A percentile compares a stretch with the other conserved stretches of the same genome.
Evolutionary conservation across 2,113 vertebrate species (phyloP).

Genomic region (Sitta europaea): DNA sequence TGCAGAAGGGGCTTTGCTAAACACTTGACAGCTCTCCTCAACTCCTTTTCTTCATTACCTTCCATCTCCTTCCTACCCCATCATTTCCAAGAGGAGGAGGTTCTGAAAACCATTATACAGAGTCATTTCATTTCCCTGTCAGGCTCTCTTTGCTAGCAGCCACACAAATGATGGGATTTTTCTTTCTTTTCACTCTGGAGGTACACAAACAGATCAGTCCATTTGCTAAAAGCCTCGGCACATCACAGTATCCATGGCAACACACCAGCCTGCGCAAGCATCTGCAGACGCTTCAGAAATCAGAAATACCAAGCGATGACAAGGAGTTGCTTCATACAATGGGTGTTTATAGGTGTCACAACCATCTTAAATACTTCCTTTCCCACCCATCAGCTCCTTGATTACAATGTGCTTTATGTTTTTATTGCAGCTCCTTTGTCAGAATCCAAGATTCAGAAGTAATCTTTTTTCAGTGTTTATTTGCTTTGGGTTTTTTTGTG

Average conservation of each 20-base stretch:
- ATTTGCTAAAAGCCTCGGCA: slow-evolving; percentile 1
- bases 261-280: slow-evolving; percentile 35
- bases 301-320: slow-evolving; percentile 44
- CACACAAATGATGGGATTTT: neutral
- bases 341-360: slow-evolving; percentile 8
- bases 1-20: neutral
- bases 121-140: neutral
- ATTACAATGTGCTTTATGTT: neutral
- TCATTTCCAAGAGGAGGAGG: neutral
- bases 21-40: neutral
- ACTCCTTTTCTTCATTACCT: neutral
- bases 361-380: neutral
- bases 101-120: neutral
- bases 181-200: neutral
- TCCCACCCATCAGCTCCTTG: neutral
- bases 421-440: neutral
- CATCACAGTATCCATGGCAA: slow-evolving; percentile 67
- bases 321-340: slow-evolving; percentile 48
- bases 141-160: neutral
- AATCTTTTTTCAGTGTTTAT: neutral
- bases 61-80: neutral
- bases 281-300: slow-evolving; percentile 23
- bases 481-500: neutral
- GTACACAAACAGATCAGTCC: slow-evolving; percentile 50
- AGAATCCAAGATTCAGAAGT: neutral